Conservation (phyloP, 2,113 vertebrate genomes). For the Murina feae region DNA sequence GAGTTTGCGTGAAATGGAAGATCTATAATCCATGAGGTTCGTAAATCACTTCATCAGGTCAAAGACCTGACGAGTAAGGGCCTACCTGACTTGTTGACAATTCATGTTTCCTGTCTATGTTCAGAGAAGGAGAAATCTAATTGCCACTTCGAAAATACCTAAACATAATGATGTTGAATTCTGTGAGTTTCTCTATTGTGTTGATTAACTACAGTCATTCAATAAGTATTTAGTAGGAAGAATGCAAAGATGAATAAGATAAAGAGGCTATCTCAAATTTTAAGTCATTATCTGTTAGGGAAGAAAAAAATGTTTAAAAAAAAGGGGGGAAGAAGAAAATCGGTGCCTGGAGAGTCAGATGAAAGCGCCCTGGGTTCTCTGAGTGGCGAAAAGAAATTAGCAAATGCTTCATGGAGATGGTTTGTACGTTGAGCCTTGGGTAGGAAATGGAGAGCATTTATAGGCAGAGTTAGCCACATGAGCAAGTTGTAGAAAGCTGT, state of each 20-base stretch:
- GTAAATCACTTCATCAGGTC: neutral
- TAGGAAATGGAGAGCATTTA: neutral
- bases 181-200: neutral
- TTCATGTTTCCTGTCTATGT: neutral
- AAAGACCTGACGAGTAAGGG: neutral
- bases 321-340: neutral
- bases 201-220: slow-evolving; percentile 2
- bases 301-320: neutral
- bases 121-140: slow-evolving; percentile 12
- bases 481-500: neutral
- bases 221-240: neutral
- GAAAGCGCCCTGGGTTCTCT: neutral
- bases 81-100: neutral
- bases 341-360: neutral
- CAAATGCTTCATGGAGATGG: neutral
- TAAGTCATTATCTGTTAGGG: slow-evolving; percentile 9
- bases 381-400: neutral
- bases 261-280: neutral
- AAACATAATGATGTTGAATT: neutral
- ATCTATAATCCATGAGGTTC: neutral
- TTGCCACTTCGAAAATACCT: neutral
- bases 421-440: neutral
- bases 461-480: neutral
- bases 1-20: neutral
- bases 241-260: neutral